phyloP scores from a whole-genome alignment of 2,113 vertebrate genomes.

The Tetrao urogallus region DNA sequence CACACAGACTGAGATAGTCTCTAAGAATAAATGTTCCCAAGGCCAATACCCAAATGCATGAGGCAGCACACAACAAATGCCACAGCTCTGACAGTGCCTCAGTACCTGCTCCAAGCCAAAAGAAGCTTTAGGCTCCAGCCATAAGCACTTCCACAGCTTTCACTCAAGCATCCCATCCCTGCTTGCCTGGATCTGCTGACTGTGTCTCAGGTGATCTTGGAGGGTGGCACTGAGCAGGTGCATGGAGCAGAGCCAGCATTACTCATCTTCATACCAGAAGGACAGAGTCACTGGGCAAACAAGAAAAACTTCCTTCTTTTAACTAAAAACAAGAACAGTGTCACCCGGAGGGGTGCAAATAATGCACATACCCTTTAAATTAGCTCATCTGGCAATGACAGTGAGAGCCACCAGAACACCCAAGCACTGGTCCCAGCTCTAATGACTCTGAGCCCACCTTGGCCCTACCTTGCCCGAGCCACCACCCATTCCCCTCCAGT shows the following conservation, averaged over 20 bases:
- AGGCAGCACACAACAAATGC: neutral
- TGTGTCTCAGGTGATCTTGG: constrained; percentile 48
- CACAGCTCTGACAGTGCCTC: accelerated
- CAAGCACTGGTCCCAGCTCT: accelerated
- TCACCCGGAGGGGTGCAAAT: constrained; percentile 36
- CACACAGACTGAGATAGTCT: neutral
- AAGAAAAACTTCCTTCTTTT: constrained; percentile 66
- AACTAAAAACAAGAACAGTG: constrained; percentile 64
- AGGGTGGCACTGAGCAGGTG: constrained; percentile 82
- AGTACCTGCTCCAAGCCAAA: neutral
- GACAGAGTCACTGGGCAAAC: constrained; percentile 70
- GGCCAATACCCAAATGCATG: neutral
- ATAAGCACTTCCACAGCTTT: neutral
- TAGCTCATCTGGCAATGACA: constrained; percentile 4
- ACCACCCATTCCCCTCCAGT: neutral
- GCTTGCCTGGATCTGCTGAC: constrained; percentile 38
- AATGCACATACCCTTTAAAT: neutral
- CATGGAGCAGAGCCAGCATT: constrained; percentile 72
- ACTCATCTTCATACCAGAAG: constrained; percentile 78
- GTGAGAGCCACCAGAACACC: neutral
- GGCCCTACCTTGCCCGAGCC: neutral
- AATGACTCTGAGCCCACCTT: neutral
- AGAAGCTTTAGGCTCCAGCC: neutral
- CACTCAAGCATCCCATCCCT: neutral
- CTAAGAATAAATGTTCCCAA: neutral